Conservation (phyloP, 2,888 invertebrate species). For the Ophioninae sp. region DNA sequence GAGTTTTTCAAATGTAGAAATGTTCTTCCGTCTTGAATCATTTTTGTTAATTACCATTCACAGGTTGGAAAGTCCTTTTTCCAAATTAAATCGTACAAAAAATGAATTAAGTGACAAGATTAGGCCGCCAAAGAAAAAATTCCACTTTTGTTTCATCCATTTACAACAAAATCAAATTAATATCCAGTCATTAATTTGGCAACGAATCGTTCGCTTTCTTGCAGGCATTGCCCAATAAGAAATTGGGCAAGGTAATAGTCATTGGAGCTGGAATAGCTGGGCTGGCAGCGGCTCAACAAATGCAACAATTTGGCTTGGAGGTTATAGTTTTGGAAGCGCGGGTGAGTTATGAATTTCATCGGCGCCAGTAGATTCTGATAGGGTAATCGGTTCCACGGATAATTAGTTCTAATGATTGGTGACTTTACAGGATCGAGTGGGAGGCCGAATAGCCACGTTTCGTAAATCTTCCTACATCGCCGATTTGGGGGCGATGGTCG, state of each 20-base stretch:
- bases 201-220: slow-evolving; percentile 57
- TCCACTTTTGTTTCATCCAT: background rate
- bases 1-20: too few species aligned
- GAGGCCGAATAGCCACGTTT: slow-evolving; percentile 98
- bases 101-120: too few species aligned
- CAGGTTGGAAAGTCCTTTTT: too few species aligned
- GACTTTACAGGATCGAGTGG: slow-evolving; percentile 89
- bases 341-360: slow-evolving; percentile 70
- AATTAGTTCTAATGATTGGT: background rate
- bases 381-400: too few species aligned
- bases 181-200: background rate
- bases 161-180: background rate
- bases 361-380: background rate
- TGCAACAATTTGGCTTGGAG: slow-evolving; percentile 97
- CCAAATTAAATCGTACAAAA: too few species aligned
- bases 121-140: slow-evolving; percentile 35
- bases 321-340: slow-evolving; percentile 93
- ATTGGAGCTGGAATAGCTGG: slow-evolving; percentile 95
- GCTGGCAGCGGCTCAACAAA: slow-evolving; percentile 95
- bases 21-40: too few species aligned
- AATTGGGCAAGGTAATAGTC: slow-evolving; percentile 84
- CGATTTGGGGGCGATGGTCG: slow-evolving; percentile 96
- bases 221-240: slow-evolving; percentile 80
- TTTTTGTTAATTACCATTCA: too few species aligned
- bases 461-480: slow-evolving; percentile 92